Base-by-base conservation (phyloP, 2,113 vertebrate genomes). In the Coracopsis vasa region DNA sequence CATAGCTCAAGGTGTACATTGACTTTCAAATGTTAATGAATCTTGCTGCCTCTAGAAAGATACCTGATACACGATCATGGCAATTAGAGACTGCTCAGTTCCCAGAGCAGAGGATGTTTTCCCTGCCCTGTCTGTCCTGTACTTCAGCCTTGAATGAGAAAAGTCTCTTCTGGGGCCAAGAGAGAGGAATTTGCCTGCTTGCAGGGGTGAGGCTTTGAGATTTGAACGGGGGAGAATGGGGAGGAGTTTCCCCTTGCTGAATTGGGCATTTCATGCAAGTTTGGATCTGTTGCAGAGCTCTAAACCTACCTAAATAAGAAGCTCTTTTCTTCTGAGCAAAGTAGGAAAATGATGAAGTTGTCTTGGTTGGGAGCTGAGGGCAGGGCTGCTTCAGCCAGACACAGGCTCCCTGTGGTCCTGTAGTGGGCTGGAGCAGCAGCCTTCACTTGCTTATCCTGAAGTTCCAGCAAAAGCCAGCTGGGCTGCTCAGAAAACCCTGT, bases 221-320 rank as follows among this genome's bases (percentile, higher is more conserved):
- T 84, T 67, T 88, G 56, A 47, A 71, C 0, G 0, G 23, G 17
- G 39, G 65, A 70, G 71, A 41, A 56, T 35, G 27, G 86, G 80
- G 88, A 86, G 89, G 92, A 92, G 47, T 74, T 95, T 94, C 47
- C 39, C 35, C 39, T 60, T 53, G 86, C 58, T 97, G 91, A 95
- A 97, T 91, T 75, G 69, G 39, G 53, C 44, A 72, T 91, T 95
- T 96, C 84, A 85, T 86, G 47, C 10, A 91, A 89, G 42, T 96
- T 94, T 96, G 91, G 69, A 92, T 92, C 73, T 91, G 48, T 58
- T 95, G 44, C 81, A 88, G 72, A 72, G 47, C 62, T 90, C 31
- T 75, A 54, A 92, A 75, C 48, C 45, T 91, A 53, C 24, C 72
- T 70, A 95, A 96, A 94, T 85, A 91, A 97, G 74, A 64, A 95